Evolutionary conservation across 2,113 vertebrate genomes (phyloP).

Genomic region (Gadus macrocephalus): DNA sequence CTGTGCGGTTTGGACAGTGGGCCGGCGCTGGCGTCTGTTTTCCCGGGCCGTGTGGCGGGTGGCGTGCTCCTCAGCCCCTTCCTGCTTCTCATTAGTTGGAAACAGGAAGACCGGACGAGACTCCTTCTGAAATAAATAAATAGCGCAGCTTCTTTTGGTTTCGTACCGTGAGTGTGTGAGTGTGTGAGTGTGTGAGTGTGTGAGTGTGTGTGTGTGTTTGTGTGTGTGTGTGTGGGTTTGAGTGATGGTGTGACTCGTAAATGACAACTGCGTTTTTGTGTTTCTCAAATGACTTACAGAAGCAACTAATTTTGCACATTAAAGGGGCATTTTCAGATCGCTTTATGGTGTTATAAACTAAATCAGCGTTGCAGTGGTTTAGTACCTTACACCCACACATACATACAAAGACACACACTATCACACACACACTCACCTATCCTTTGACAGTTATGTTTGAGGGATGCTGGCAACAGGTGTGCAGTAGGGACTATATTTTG

Average conservation of each 20-base stretch:
- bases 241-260: background rate
- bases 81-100: constrained; percentile 72
- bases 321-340: constrained; percentile 6
- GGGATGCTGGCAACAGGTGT: constrained; percentile 80
- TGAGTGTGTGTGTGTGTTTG: background rate
- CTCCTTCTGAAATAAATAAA: constrained; percentile 44
- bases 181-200: no score
- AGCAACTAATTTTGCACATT: constrained; percentile 24
- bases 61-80: constrained; percentile 43
- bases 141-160: background rate
- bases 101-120: constrained; percentile 54
- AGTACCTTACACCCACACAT: constrained; percentile 28
- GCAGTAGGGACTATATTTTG: constrained; percentile 63
- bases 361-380: constrained; percentile 19
- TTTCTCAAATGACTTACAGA: constrained; percentile 29
- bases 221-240: background rate
- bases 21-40: constrained; percentile 75
- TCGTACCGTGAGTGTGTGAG: background rate
- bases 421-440: constrained; percentile 40
- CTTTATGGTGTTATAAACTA: constrained; percentile 20
- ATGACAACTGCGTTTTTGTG: no score
- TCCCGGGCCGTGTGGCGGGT: constrained; percentile 52
- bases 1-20: constrained; percentile 66
- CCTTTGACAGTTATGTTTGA: constrained; percentile 65
- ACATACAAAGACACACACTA: constrained; percentile 11